Conservation (phyloP, 2,113 vertebrate species). For the Percopsis transmontana region DNA sequence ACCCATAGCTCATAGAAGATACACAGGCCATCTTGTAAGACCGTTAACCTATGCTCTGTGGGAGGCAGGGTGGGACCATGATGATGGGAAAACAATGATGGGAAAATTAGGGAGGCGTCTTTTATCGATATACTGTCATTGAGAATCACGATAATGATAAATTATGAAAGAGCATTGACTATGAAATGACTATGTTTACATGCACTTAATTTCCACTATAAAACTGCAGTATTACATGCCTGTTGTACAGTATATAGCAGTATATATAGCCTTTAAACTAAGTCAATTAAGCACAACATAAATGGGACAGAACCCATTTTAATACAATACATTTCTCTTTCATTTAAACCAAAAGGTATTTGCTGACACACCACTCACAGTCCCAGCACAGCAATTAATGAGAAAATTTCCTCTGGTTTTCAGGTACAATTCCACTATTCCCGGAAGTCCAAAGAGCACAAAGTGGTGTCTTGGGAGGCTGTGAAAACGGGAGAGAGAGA, state of each 20-base stretch:
- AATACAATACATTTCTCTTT: not conserved
- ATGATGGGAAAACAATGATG: not conserved
- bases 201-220: not conserved
- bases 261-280: too few relatives aligned
- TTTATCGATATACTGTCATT: constrained; percentile 13
- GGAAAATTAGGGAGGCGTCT: constrained; percentile 24
- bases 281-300: not conserved
- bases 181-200: not conserved
- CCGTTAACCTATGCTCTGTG: constrained; percentile 4
- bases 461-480: constrained; percentile 42
- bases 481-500: not conserved
- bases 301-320: not conserved
- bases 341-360: constrained; percentile 7
- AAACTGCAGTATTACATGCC: not conserved
- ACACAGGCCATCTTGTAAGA: constrained; percentile 23
- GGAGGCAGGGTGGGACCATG: constrained; percentile 11
- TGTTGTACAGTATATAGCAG: too few relatives aligned
- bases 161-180: too few relatives aligned
- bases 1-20: constrained; percentile 13
- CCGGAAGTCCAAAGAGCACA: constrained; percentile 64
- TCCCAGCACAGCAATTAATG: not conserved
- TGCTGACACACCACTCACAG: not conserved
- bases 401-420: constrained; percentile 26
- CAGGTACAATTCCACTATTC: constrained; percentile 14
- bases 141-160: not conserved